Base-by-base conservation (phyloP, 2,113 vertebrate species). In the Percopsis transmontana region DNA sequence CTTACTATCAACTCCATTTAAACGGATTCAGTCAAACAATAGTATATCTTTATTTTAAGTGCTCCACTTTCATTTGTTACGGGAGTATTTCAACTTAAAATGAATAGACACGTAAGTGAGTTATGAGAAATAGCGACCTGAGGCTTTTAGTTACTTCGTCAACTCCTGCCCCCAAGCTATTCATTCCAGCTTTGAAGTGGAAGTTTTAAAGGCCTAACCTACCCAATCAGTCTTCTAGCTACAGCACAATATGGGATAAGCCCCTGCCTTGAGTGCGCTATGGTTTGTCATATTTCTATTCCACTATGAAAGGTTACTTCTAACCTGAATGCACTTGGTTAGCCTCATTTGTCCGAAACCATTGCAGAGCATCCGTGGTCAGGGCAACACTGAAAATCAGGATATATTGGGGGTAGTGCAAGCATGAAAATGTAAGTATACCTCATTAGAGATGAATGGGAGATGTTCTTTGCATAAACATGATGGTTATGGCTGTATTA, bases 101-200 rank as follows among this genome's bases (percentile, higher is more conserved):
- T 18, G 2, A 47, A 47, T 16, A 7, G 4, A 15, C n/a, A n/a
- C n/a, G 5, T 16, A 47, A n/a, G 27, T 33, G 27, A 33, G 8
- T 6, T 33, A 16, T 47, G 13, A 47, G 14, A n/a, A 16, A 16
- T 47, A 1, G 45, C 42, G 68, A 73, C 79, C 62, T 44, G 7
- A 40, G 57, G 68, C 48, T 70, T 72, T 47, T 60, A 72, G 1
- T 73, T 70, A 67, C 58, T 73, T 79, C 58, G 67, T 82, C 39
- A 77, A 70, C 75, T 74, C 66, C 63, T 75, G 68, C 74, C 82
- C 77, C n/a, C 66, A 33, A 71, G 83, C 79, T 67, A 6, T 16
- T 89, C 84, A 81, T 83, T 82, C 76, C 78, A 58, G 61, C 87
- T 83, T 82, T 85, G 81, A 86, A 86, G 83, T 77, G 65, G 33